phyloP scores from a whole-genome alignment of 2,113 vertebrate species.

The Trachemys scripta region DNA sequence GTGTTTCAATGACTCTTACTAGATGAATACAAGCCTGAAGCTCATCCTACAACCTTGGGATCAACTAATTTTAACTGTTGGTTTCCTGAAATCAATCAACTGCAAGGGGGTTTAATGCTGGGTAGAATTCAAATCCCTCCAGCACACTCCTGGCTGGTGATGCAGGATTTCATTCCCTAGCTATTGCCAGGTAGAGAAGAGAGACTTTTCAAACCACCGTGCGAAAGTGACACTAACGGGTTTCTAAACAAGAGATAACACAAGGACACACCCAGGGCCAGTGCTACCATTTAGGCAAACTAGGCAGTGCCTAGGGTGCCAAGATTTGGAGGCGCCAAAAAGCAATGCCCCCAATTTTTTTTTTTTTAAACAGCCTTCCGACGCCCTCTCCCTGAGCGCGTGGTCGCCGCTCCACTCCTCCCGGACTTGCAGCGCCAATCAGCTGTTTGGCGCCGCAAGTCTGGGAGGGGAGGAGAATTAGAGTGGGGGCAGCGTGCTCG shows the following conservation, averaged over 20 bases:
- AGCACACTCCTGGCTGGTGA: neutral
- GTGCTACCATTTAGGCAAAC: too few relatives aligned
- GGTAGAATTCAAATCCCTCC: neutral
- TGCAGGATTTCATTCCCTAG: neutral
- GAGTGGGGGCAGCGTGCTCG: too few relatives aligned
- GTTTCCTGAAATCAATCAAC: neutral
- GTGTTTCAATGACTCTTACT: neutral
- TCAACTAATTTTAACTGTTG: neutral
- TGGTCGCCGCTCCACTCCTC: too few relatives aligned
- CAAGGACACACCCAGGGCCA: neutral
- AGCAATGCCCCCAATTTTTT: too few relatives aligned
- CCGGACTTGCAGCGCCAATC: too few relatives aligned
- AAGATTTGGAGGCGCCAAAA: too few relatives aligned
- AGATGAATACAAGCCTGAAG: neutral
- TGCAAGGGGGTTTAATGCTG: neutral
- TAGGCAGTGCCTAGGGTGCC: too few relatives aligned
- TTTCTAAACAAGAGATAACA: neutral
- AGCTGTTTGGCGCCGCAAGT: too few relatives aligned
- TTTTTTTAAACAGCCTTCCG: too few relatives aligned
- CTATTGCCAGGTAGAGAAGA: neutral
- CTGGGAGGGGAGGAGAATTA: too few relatives aligned
- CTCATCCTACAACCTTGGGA: neutral
- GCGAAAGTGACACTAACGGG: neutral
- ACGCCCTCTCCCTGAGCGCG: too few relatives aligned
- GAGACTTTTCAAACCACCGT: neutral